Conservation (phyloP, 2,888 invertebrate species). For the Exocentrus adspersus region DNA sequence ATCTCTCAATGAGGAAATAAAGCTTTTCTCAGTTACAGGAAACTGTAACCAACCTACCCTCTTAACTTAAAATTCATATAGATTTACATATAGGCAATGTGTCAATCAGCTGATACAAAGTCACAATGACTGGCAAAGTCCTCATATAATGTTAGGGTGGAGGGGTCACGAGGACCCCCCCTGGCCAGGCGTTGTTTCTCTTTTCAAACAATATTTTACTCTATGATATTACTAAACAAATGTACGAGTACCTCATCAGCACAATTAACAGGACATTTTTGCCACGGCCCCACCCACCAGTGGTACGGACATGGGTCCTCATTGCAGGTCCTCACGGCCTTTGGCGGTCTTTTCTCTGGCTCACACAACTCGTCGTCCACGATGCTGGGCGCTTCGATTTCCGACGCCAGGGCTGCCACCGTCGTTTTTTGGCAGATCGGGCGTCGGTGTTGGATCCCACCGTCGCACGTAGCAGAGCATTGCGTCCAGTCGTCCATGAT, state of each 20-base stretch:
- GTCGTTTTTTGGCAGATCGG: constrained; percentile 64
- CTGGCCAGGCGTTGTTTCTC: too few species aligned
- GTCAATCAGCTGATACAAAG: too few species aligned
- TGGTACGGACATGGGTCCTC: constrained; percentile 74
- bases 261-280: constrained; percentile 80
- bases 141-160: too few species aligned
- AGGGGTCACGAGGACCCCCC: too few species aligned
- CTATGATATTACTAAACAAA: too few species aligned
- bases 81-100: too few species aligned
- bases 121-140: too few species aligned
- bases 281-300: constrained; percentile 92
- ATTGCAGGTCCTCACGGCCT: constrained; percentile 74
- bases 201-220: too few species aligned
- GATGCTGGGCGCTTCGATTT: constrained; percentile 60
- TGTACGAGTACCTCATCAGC: constrained; percentile 56
- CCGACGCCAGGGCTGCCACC: constrained; percentile 62
- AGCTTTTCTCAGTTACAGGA: too few species aligned
- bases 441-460: constrained; percentile 72
- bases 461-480: constrained; percentile 81
- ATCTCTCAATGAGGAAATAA: too few species aligned
- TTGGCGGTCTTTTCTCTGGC: constrained; percentile 66
- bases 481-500: constrained; percentile 83
- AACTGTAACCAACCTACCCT: too few species aligned
- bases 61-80: too few species aligned
- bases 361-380: constrained; percentile 60